These are phyloP conservation scores for Mastomys natalensis DNA, from an alignment of 2,113 vertebrate species.

Conservation along the genomic window DNA sequence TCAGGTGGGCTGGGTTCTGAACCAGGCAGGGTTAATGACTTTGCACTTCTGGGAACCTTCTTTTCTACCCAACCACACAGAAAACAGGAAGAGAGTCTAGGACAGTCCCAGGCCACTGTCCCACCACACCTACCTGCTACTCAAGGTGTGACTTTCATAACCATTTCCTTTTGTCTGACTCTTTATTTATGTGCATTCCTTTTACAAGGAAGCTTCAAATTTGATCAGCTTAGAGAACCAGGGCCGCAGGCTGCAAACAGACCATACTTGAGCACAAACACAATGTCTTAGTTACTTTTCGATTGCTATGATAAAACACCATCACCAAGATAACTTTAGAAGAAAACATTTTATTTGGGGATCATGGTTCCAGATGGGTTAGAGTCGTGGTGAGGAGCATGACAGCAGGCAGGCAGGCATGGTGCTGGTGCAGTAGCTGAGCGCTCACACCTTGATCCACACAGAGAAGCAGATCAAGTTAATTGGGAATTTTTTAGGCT, in stretches of 20 bases:
- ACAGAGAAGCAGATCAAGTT: background rate
- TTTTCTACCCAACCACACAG: background rate
- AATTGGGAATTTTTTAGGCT: background rate
- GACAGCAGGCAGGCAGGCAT: background rate
- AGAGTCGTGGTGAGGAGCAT: background rate
- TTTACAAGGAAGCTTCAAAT: background rate
- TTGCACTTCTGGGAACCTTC: background rate
- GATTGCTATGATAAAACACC: background rate
- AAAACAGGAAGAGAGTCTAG: background rate
- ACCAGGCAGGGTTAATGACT: accelerated
- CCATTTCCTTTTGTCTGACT: background rate
- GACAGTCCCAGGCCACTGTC: background rate
- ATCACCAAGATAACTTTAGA: no score
- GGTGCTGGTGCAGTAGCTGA: background rate
- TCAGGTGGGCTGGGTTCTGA: slow-evolving; percentile 68
- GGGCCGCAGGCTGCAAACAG: background rate
- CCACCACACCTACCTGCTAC: accelerated
- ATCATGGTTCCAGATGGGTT: background rate
- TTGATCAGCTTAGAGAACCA: background rate
- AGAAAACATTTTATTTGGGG: background rate
- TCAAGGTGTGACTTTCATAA: background rate
- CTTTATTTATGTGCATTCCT: background rate
- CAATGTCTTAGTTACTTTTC: background rate
- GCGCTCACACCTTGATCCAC: background rate
- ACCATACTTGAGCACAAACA: background rate